These are phyloP conservation scores for Agrotis exclamationis DNA, from an alignment of 2,888 invertebrate genomes.

Conservation along the genomic window DNA sequence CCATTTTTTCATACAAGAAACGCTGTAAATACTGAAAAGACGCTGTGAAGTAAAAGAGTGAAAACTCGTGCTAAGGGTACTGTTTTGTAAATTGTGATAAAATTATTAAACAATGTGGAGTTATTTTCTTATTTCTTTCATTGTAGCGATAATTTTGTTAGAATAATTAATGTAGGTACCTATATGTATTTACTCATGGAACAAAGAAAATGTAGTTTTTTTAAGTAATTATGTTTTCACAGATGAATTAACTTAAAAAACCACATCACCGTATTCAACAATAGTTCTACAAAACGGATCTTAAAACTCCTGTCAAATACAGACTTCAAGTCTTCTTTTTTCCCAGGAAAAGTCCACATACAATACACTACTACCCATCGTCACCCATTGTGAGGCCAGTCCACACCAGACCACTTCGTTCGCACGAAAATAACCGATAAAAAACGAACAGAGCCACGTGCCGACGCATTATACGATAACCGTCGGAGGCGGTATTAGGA, in stretches of 20 bases:
- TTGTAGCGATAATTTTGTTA: neutral
- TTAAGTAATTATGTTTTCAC: neutral
- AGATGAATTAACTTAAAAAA: constrained; percentile 16
- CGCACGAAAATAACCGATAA: constrained; percentile 89
- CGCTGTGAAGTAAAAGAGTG: too few relatives aligned
- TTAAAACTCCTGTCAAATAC: constrained; percentile 54
- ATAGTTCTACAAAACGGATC: constrained; percentile 36
- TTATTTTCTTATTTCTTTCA: neutral
- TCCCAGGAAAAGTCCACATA: constrained; percentile 63
- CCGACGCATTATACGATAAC: constrained; percentile 89
- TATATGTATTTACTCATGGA: neutral
- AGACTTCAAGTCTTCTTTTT: constrained; percentile 47
- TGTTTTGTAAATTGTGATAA: constrained; percentile 15
- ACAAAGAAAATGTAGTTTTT: too few relatives aligned
- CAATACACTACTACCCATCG: constrained; percentile 61
- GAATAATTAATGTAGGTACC: too few relatives aligned
- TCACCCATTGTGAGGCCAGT: constrained; percentile 78
- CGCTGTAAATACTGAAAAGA: too few relatives aligned
- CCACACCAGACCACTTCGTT: constrained; percentile 87
- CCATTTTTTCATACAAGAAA: too few relatives aligned
- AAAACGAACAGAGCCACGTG: constrained; percentile 87
- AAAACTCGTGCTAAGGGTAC: too few relatives aligned
- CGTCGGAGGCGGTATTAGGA: constrained; percentile 89
- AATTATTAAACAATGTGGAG: neutral
- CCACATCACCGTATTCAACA: neutral